A percentile compares a stretch with the other conserved stretches of the same genome.
Conservation (phyloP, 2,113 vertebrate species). For the Lota lota region DNA sequence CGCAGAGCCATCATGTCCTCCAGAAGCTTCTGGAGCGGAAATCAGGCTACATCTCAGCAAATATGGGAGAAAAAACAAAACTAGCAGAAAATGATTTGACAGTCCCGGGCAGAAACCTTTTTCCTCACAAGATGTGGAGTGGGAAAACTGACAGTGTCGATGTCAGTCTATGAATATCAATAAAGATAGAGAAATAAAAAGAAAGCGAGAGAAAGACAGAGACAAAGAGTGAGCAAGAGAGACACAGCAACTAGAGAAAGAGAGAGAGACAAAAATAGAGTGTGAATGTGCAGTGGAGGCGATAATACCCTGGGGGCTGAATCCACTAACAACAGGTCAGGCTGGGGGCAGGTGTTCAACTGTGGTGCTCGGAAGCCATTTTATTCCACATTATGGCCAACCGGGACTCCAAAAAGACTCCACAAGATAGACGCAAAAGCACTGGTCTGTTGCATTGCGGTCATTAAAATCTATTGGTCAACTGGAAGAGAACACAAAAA, state of each 20-base stretch:
- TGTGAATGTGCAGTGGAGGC: conserved; percentile 34
- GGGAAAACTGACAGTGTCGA: too few relatives aligned
- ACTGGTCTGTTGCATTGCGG: conserved; percentile 20
- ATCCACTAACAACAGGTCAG: conserved; percentile 60
- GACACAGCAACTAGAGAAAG: neutral
- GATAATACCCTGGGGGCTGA: conserved; percentile 40
- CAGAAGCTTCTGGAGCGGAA: too few relatives aligned
- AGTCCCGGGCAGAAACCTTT: too few relatives aligned
- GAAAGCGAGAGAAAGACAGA: conserved; percentile 2
- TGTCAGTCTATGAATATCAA: neutral
- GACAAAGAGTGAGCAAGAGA: neutral
- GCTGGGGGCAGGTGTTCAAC: conserved; percentile 53
- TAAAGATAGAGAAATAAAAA: neutral
- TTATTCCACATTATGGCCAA: conserved; percentile 35
- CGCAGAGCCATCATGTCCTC: too few relatives aligned
- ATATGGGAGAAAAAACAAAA: too few relatives aligned
- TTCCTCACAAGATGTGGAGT: too few relatives aligned
- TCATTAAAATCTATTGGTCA: conserved; percentile 29
- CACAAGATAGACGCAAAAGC: conserved; percentile 27
- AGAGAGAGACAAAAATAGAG: conserved; percentile 29
- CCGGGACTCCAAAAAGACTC: conserved; percentile 43
- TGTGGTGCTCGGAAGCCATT: conserved; percentile 51
- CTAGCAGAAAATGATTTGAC: too few relatives aligned
- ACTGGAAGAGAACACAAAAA: conserved; percentile 48
- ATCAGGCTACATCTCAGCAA: too few relatives aligned